Conservation (phyloP, 2,113 vertebrate species). For the Falco punctatus region DNA sequence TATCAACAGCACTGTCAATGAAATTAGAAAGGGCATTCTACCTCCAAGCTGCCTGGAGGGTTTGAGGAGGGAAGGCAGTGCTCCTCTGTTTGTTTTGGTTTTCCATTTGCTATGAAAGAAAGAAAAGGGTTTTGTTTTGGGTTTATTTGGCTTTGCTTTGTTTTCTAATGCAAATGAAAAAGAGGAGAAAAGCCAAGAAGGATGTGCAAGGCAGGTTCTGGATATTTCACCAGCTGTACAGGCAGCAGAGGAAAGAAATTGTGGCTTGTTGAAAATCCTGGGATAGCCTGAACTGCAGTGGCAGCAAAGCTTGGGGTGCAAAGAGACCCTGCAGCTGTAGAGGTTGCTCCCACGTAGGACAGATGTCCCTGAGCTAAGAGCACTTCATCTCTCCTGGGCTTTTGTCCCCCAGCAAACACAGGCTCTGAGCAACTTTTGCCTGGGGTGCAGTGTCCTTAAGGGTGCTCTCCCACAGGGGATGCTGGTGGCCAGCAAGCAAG, state of each 20-base stretch:
- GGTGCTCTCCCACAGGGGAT: not conserved
- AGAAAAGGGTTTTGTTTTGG: not conserved
- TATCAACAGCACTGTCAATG: slow-evolving; percentile 68
- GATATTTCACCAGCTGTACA: not conserved
- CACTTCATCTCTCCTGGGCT: not conserved
- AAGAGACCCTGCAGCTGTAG: not conserved
- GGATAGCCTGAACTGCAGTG: not conserved
- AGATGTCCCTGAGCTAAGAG: not conserved
- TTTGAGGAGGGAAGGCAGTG: not conserved
- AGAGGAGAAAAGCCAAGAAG: not conserved
- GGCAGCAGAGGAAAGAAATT: not conserved
- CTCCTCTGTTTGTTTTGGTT: slow-evolving; percentile 42
- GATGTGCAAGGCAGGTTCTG: not conserved
- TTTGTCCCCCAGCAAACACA: not conserved
- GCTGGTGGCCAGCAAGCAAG: not conserved
- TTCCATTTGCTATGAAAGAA: not conserved
- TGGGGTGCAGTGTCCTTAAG: not conserved
- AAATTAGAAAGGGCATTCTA: slow-evolving; percentile 69
- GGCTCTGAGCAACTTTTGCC: not conserved
- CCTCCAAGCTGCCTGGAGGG: slow-evolving; percentile 20
- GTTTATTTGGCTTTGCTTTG: not conserved
- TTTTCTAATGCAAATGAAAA: not conserved
- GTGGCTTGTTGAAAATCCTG: not conserved
- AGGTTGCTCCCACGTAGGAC: not conserved
- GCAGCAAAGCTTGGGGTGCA: not conserved